These are phyloP conservation scores for Margarornis squamiger DNA, from an alignment of 2,797 vertebrate genomes.

Conservation along the genomic window DNA sequence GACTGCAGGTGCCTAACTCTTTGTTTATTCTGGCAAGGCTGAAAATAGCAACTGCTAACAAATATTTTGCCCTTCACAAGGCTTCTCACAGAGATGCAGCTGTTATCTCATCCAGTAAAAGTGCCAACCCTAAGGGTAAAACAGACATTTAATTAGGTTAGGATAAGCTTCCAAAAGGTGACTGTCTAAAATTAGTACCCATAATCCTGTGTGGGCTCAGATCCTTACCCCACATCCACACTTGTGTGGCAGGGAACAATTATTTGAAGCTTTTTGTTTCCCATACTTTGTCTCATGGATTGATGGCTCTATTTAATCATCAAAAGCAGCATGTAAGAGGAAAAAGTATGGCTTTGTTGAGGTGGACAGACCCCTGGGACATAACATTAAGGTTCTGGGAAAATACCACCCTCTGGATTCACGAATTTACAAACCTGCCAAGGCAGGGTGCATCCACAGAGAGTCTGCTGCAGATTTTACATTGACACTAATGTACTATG, in stretches of 20 bases:
- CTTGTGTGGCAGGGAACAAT: background rate
- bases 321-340: background rate
- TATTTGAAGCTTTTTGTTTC: background rate
- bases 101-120: slow-evolving; percentile 61
- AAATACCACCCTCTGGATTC: background rate
- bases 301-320: slow-evolving; percentile 6
- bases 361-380: background rate
- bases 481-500: background rate
- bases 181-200: slow-evolving; percentile 35
- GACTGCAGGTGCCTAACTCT: slow-evolving; percentile 56
- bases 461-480: background rate
- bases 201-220: slow-evolving; percentile 7
- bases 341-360: background rate
- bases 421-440: background rate
- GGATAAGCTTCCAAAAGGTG: slow-evolving; percentile 43
- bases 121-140: slow-evolving; percentile 50
- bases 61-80: slow-evolving; percentile 59
- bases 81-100: slow-evolving; percentile 56
- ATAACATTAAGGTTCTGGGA: background rate
- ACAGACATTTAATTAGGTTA: slow-evolving; percentile 54
- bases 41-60: slow-evolving; percentile 69
- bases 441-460: background rate
- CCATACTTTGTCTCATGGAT: background rate
- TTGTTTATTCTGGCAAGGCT: slow-evolving; percentile 63
- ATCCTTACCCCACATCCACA: background rate